Base-by-base conservation (phyloP, 2,113 vertebrate species). In the Casuarius casuarius region DNA sequence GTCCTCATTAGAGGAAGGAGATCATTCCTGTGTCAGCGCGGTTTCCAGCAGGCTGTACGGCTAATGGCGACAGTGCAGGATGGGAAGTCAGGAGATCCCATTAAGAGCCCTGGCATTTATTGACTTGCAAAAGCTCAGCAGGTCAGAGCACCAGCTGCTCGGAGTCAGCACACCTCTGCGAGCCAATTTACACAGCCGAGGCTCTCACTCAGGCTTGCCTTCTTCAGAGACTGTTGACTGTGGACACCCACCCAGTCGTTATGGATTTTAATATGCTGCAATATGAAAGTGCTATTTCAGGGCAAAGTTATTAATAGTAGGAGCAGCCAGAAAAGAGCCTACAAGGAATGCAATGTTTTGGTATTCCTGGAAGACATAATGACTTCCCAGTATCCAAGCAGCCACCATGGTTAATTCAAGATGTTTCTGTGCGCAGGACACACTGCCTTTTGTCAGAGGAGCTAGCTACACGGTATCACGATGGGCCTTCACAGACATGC, bases 231-330 rank as follows among this genome's bases (percentile, higher is more conserved):
- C 82, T 88, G 54, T 94, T 95, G 85, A 90, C 85, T 90, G 63
- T 78, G 89, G 90, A 92, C 86, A 96, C 62, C 81, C 77, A 96
- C 77, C 92, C 84, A 91, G 76, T 94, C 92, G 92, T 97, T 95
- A 84, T 40, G 84, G 89, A 94, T 80, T 95, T 91, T 94, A 96
- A 92, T 76, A 94, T 7, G 54, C 95, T 89, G 89, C 92, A 89
- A 87, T 87, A 95, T 73, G 52, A 91, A 94, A 93, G 89, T 87
- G 94, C 92, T 97, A 92, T 74, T 95, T 91, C 91, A 94, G 95
- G 92, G 52, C 89, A 91, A 95, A 94, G 87, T 82, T 96, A 97
- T 95, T 94, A 95, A 96, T 95, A 94, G 94, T 76, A 89, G 49
- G 49, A 80, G 58, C 33, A 91, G 94, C 70, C 92, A 96, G 84